These are phyloP conservation scores for Drosophila macrospina DNA, from an alignment of 2,888 invertebrate species.

Conservation along the genomic window DNA sequence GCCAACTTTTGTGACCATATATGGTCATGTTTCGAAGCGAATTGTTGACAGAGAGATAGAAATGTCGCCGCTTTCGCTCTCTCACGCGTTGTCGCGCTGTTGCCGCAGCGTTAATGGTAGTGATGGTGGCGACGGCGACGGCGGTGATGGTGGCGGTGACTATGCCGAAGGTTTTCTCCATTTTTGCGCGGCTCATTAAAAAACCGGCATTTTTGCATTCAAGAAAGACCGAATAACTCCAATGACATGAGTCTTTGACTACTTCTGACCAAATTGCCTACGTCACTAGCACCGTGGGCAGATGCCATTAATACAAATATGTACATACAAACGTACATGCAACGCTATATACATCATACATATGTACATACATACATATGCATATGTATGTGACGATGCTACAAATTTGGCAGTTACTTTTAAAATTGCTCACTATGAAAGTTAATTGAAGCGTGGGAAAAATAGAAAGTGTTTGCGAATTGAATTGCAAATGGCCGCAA, in stretches of 20 bases:
- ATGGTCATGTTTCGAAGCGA: slow-evolving; percentile 84
- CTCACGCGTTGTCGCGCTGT: slow-evolving; percentile 23
- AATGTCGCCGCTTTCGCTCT: slow-evolving; percentile 62
- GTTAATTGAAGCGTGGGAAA: slow-evolving; percentile 69
- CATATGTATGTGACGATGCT: slow-evolving; percentile 5
- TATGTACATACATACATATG: background rate
- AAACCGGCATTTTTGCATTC: slow-evolving; percentile 68
- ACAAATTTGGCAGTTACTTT: slow-evolving; percentile 50
- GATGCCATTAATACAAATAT: slow-evolving; percentile 24
- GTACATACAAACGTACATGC: no score
- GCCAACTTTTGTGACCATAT: slow-evolving; percentile 85
- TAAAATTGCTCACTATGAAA: slow-evolving; percentile 39
- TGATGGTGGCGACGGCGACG: slow-evolving; percentile 8
- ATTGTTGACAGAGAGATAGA: slow-evolving; percentile 55
- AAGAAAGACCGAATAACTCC: slow-evolving; percentile 58
- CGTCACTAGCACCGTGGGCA: slow-evolving; percentile 59
- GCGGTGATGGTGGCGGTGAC: slow-evolving; percentile 33
- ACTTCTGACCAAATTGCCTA: slow-evolving; percentile 57
- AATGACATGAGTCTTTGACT: slow-evolving; percentile 71
- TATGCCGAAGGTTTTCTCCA: slow-evolving; percentile 73
- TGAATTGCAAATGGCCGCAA: slow-evolving; percentile 41
- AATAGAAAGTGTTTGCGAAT: slow-evolving; percentile 70
- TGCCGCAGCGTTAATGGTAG: background rate
- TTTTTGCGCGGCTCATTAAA: slow-evolving; percentile 66
- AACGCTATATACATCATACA: no score